Evolutionary conservation across 2,888 invertebrate species (phyloP).

Genomic region (Halictus quadricinctus): DNA sequence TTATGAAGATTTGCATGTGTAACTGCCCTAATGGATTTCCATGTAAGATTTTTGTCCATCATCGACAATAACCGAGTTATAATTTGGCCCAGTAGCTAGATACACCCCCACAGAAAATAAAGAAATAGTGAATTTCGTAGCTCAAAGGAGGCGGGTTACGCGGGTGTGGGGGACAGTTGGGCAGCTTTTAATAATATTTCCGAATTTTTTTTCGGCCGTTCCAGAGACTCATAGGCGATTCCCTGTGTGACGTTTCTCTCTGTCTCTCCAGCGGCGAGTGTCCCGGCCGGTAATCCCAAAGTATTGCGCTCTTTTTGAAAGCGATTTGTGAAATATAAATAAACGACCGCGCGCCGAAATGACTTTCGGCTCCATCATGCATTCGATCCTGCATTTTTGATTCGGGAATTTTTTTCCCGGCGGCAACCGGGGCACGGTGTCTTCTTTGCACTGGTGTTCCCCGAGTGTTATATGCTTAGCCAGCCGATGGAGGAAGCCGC

Average conservation of each 20-base stretch:
- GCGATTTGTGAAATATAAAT: constrained; percentile 80
- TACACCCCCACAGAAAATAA: neutral
- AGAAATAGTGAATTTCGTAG: neutral
- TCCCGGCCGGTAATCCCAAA: constrained; percentile 76
- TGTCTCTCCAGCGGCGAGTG: constrained; percentile 1
- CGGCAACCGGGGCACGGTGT: neutral
- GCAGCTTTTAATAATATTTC: constrained; percentile 79
- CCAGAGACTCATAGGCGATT: constrained; percentile 75
- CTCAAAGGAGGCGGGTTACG: neutral
- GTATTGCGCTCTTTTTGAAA: constrained; percentile 80
- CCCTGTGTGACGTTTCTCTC: constrained; percentile 69
- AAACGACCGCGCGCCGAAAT: constrained; percentile 74
- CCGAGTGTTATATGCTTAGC: constrained; percentile 49
- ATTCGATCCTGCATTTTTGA: constrained; percentile 48
- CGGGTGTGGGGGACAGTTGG: constrained; percentile 61
- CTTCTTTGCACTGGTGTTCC: constrained; percentile 43
- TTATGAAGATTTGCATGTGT: too few species aligned
- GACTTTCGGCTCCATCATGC: constrained; percentile 70
- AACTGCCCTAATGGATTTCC: too few species aligned
- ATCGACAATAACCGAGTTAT: neutral
- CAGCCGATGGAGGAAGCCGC: constrained; percentile 12
- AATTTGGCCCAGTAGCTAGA: neutral
- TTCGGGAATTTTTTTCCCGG: constrained; percentile 28
- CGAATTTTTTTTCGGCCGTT: constrained; percentile 68
- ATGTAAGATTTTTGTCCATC: neutral